phyloP scores from a whole-genome alignment of 2,113 vertebrate genomes.

The Herpailurus yagouaroundi region DNA sequence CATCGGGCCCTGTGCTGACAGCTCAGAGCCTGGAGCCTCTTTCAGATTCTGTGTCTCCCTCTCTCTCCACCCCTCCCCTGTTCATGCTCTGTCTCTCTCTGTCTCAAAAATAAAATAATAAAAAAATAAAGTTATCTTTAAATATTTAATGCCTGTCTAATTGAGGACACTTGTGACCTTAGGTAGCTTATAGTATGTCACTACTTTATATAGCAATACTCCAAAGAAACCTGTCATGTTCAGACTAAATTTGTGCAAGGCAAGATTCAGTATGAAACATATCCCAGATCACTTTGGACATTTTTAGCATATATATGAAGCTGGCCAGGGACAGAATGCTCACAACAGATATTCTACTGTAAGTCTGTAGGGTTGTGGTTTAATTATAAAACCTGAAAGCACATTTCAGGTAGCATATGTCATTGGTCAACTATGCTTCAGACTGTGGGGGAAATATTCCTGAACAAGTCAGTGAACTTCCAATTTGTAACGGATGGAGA shows the following conservation, averaged over 20 bases:
- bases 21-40: too few species aligned
- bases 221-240: neutral
- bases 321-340: neutral
- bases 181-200: neutral
- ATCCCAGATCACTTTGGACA: neutral
- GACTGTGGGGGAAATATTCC: neutral
- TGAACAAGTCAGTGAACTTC: neutral
- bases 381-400: slow-evolving; percentile 10
- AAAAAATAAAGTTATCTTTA: neutral
- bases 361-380: neutral
- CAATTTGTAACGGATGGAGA: neutral
- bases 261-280: neutral
- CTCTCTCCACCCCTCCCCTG: too few species aligned
- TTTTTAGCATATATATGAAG: neutral
- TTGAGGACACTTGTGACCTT: neutral
- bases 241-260: neutral
- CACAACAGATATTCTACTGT: neutral
- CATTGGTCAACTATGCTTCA: neutral
- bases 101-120: too few species aligned
- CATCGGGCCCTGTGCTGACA: too few species aligned
- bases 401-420: neutral
- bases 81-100: too few species aligned
- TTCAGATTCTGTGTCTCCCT: too few species aligned
- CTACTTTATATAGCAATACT: slow-evolving; percentile 17
- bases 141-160: neutral